These are phyloP conservation scores for Gryllus longicercus DNA, from an alignment of 2,888 invertebrate species.

Conservation along the genomic window DNA sequence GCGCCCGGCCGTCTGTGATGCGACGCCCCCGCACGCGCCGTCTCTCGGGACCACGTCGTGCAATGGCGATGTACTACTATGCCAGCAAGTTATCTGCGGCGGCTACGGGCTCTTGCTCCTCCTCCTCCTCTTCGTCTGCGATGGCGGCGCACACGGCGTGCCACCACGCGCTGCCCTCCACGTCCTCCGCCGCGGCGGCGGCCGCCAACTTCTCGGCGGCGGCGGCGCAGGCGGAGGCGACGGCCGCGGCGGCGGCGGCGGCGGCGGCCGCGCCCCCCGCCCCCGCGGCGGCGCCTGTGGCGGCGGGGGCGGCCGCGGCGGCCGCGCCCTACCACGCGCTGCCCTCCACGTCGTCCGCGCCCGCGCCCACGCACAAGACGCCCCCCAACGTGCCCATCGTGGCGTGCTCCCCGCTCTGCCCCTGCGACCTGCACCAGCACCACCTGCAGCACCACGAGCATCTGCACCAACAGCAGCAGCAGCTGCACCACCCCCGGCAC, in stretches of 20 bases:
- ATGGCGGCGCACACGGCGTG: slow-evolving; percentile 25
- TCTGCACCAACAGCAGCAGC: slow-evolving; percentile 25
- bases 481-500: slow-evolving; percentile 24
- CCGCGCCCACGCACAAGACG: neutral
- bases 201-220: neutral
- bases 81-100: slow-evolving; percentile 64
- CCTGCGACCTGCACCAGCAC: slow-evolving; percentile 20
- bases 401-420: slow-evolving; percentile 22
- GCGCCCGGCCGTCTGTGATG: neutral
- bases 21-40: neutral
- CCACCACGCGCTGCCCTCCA: slow-evolving; percentile 33
- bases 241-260: slow-evolving; percentile 4
- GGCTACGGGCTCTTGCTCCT: slow-evolving; percentile 52
- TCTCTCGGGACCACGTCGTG: neutral
- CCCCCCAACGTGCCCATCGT: neutral
- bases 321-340: neutral
- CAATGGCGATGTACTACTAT: slow-evolving; percentile 65
- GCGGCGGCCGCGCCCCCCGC: neutral
- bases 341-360: neutral
- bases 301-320: neutral
- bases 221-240: neutral
- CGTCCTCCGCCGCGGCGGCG: slow-evolving; percentile 35
- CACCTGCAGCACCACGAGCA: slow-evolving; percentile 22
- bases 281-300: neutral
- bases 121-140: slow-evolving; percentile 27